phyloP scores from a whole-genome alignment of 2,797 vertebrate species.

The Mallotus villosus region DNA sequence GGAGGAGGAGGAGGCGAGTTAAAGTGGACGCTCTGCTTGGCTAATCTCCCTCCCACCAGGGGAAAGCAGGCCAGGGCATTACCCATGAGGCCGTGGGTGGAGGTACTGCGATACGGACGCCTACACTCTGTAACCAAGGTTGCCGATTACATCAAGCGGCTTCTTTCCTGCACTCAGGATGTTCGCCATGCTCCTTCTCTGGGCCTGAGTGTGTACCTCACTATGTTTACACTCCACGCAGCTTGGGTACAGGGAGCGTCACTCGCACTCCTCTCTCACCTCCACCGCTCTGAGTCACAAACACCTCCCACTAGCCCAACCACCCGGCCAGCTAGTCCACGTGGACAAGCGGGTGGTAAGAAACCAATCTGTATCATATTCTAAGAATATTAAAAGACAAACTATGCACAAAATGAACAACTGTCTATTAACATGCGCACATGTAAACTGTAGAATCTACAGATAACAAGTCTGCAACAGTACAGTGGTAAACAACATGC shows the following conservation, averaged over 20 bases:
- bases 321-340: constrained; percentile 15
- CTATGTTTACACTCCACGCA: not conserved
- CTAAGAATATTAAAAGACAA: constrained; percentile 8
- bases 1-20: constrained; percentile 21
- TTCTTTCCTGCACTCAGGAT: constrained; percentile 33
- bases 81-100: constrained; percentile 54
- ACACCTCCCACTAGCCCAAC: constrained; percentile 48
- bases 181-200: constrained; percentile 37
- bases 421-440: not conserved
- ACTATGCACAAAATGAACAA: not conserved
- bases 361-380: constrained; percentile 33
- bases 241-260: constrained; percentile 4
- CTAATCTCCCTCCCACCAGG: constrained; percentile 6
- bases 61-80: constrained; percentile 30
- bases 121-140: constrained; percentile 65
- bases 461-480: too few relatives aligned
- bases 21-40: constrained; percentile 26
- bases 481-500: too few relatives aligned
- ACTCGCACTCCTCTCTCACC: constrained; percentile 29
- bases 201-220: constrained; percentile 28
- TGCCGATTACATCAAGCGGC: constrained; percentile 49
- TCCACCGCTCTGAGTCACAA: constrained; percentile 27
- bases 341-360: constrained; percentile 25
- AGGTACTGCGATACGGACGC: constrained; percentile 52
- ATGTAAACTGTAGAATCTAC: not conserved